phyloP scores from a whole-genome alignment of 1,140 invertebrate species.

The Acromyrmex echinatior region DNA sequence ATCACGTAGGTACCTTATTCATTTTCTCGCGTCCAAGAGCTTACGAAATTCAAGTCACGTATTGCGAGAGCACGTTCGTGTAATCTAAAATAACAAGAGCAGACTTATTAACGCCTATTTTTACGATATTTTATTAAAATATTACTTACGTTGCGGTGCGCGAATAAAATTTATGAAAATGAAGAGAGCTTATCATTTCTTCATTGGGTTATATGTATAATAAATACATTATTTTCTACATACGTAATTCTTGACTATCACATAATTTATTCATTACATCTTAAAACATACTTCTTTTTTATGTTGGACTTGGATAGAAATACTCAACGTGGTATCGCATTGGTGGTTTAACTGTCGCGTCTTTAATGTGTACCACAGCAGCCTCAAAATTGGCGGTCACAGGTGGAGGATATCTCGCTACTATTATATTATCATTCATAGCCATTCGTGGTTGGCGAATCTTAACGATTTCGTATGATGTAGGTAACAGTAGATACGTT shows the following conservation, averaged over 20 bases:
- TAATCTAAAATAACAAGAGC: slow-evolving; percentile 52
- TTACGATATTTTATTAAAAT: slow-evolving; percentile 54
- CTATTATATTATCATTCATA: slow-evolving; percentile 80
- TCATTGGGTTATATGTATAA: neutral
- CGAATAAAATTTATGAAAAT: slow-evolving; percentile 1
- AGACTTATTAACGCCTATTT: slow-evolving; percentile 51
- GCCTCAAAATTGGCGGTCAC: slow-evolving; percentile 77
- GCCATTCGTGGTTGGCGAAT: slow-evolving; percentile 81
- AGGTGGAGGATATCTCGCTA: slow-evolving; percentile 81
- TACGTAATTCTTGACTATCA: too few species aligned
- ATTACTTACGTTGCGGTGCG: neutral
- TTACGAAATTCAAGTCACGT: slow-evolving; percentile 57
- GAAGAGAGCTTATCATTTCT: neutral
- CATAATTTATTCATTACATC: neutral
- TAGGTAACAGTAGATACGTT: slow-evolving; percentile 61
- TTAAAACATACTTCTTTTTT: neutral
- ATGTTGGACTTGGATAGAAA: slow-evolving; percentile 70
- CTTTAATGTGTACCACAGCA: slow-evolving; percentile 79
- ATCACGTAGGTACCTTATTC: slow-evolving; percentile 77
- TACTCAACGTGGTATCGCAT: slow-evolving; percentile 78
- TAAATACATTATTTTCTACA: too few species aligned
- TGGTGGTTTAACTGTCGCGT: slow-evolving; percentile 73
- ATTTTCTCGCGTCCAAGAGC: slow-evolving; percentile 35
- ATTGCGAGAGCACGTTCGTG: slow-evolving; percentile 51
- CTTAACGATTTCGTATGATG: slow-evolving; percentile 75